Evolutionary conservation across 2,888 invertebrate species (phyloP), one percentile per base, ranked within the genome.

Genomic region (Drosophila kambysellisi): DNA sequence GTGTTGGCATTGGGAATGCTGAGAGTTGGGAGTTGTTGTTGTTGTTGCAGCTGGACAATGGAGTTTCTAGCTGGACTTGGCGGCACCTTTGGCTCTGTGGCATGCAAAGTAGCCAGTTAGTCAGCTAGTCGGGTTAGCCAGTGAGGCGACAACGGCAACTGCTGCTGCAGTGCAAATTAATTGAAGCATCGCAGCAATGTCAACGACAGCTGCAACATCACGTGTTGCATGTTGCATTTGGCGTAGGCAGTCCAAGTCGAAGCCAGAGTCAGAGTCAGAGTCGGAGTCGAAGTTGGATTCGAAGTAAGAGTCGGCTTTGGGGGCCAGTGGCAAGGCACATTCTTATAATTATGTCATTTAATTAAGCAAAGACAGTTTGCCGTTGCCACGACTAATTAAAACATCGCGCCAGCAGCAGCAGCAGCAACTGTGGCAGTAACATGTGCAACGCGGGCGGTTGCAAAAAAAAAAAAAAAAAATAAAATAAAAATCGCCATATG

Each of bases 341-440:
- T 91, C 92, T 90, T 91, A 92, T 92, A 92, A 92, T 92, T 92
- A 92, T 92, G 92, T 91, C 92, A 92, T 92, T 92, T 92, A 92
- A 92, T 92, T 92, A 91, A 85, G 92, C 91, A 87, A 89, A 84
- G 90, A 90, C 92, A 92, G 91, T 88, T 75, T 77, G 76, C 74
- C 74, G 71, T 83, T 91, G 88, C 86, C 74, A 89, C 81, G 85
- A 91, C 90, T 91, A 91, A 92, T 91, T 92, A 92, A 91, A 92
- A 92, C 90, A 91, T 92, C 90, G 91, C 91, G 89, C 92, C 75
- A 76, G 84, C 77, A 74, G 39, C 67, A 67, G 56, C 48, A 54
- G 43, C 37, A 65, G 60, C 72, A 64, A 46, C 53, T 65, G 60
- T 70, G 57, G 52, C 57, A 50, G 57, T 61, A 85, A 63, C 79